phyloP scores from a whole-genome alignment of 2,888 invertebrate species.

The Brachyptera putata region DNA sequence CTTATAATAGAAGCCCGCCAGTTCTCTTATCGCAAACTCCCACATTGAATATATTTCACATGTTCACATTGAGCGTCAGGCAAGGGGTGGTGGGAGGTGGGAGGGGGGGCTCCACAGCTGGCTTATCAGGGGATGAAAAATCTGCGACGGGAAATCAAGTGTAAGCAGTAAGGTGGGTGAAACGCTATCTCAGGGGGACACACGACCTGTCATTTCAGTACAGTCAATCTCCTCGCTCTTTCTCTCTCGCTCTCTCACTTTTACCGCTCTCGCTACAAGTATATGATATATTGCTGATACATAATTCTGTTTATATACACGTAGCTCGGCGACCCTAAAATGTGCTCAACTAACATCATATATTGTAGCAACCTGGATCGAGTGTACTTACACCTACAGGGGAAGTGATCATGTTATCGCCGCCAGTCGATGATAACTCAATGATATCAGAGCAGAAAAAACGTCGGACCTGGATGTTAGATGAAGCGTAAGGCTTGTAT shows the following conservation, averaged over 20 bases:
- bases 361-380: too few species aligned
- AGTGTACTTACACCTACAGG: too few species aligned
- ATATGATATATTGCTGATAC: too few species aligned
- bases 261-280: too few species aligned
- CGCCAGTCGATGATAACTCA: too few species aligned
- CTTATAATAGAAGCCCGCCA: slow-evolving; percentile 41
- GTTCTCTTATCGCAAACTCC: slow-evolving; percentile 56
- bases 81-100: slow-evolving; percentile 32
- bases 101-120: slow-evolving; percentile 38
- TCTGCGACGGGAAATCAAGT: slow-evolving; percentile 47
- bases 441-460: too few species aligned
- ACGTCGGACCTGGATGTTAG: slow-evolving; percentile 22
- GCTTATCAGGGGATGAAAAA: slow-evolving; percentile 32
- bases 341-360: too few species aligned
- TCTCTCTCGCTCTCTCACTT: background rate
- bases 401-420: too few species aligned
- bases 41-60: slow-evolving; percentile 70
- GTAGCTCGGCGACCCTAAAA: too few species aligned
- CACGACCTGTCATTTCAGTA: slow-evolving; percentile 23
- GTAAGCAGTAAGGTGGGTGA: slow-evolving; percentile 40
- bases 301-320: too few species aligned
- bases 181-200: slow-evolving; percentile 29
- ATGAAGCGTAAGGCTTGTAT: slow-evolving; percentile 29
- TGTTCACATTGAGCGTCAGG: slow-evolving; percentile 46
- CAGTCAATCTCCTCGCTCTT: slow-evolving; percentile 30